Evolutionary conservation across 2,888 invertebrate species (phyloP), one percentile per base, ranked within the genome.

Genomic region (Andrena hattorfiana): DNA sequence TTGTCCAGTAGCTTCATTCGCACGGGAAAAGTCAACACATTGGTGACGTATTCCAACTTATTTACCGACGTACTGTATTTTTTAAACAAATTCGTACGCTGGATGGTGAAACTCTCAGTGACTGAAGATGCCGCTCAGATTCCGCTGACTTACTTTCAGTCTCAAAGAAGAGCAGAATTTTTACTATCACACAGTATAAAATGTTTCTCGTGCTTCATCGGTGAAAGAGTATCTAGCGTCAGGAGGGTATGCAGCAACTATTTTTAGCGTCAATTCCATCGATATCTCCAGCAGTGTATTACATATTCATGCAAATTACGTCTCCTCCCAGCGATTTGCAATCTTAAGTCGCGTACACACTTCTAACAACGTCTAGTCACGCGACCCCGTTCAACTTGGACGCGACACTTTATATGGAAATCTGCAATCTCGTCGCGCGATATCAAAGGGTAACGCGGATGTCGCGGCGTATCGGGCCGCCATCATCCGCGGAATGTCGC

Each of bases 331-430:
- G 35, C 67, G 68, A 26, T 23, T 51, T 13, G 13, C 59, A 62
- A 60, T n/a, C n/a, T 42, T 35, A 30, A 26, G 59, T 26, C 28
- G 32, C 49, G 10, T n/a, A 28, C 60, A 49, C 49, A 60, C 20
- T 30, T 54, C 30, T 48, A 73, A 67, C 66, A 49, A 60, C 51
- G 62, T 28, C 32, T 30, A 23, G 60, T 26, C 67, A 49, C 48
- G 60, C 6, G 59, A 60, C n/a, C 77, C n/a, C 59, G 60, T 51
- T 67, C 23, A 62, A 30, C 62, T 42, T 51, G 49, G 51, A 42
- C 60, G 74, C 67, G 77, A 67, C 42, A 42, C 73, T 73, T 77
- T 74, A 62, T 67, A 73, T 62, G 74, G 60, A 74, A 77, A 74
- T 77, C 74, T n/a, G 74, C 74, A 48, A 77, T 77, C 73, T 62